Evolutionary conservation across 2,888 invertebrate genomes (phyloP), one percentile per base, ranked within the genome.

Genomic region (Hofmannophila pseudospretella): DNA sequence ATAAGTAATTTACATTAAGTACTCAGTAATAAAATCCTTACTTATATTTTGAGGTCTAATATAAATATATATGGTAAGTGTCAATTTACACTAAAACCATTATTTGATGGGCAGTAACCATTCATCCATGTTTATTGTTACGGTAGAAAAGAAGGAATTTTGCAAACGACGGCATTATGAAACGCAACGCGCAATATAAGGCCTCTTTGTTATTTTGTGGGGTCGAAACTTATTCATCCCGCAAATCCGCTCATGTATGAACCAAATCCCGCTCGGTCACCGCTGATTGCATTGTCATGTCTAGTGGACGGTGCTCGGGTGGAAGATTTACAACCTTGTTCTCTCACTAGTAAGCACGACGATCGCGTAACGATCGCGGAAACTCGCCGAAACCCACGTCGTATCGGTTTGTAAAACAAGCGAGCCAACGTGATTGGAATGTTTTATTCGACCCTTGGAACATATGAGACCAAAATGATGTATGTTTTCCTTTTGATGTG

Each of bases 241-340:
- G 74, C 75, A 86, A 85, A 85, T 84, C 86, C 85, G 79, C 67
- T 81, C 85, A 82, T 85, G 86, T 85, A 84, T 79, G 84, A 84
- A 75, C 69, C 76, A 85, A 86, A 85, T 84, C 86, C 85, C 73
- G 76, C 73, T 67, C 80, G 86, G 86, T 86, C 86, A 85, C 79
- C 85, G 84, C 76, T 85, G 85, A 86, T 85, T 85, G 86, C 86
- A 81, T 82, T 85, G 86, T 85, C 86, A 84, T 85, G 81, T 84
- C 78, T 75, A 71, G 68, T 66, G 68, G 70, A 62, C 68, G 44
- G 33, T 35, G 25, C 22, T 29, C 10, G 29, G 22, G 11, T 35
- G 36, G 36, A 13, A 42, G 29, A 74, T 51, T 56, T 47, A 39
- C 31, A 42, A 48, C 58, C 55, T 61, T 69, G 19, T 1, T 0